These are phyloP conservation scores for Dione vanillae DNA, from an alignment of 2,888 invertebrate genomes.

Conservation along the genomic window DNA sequence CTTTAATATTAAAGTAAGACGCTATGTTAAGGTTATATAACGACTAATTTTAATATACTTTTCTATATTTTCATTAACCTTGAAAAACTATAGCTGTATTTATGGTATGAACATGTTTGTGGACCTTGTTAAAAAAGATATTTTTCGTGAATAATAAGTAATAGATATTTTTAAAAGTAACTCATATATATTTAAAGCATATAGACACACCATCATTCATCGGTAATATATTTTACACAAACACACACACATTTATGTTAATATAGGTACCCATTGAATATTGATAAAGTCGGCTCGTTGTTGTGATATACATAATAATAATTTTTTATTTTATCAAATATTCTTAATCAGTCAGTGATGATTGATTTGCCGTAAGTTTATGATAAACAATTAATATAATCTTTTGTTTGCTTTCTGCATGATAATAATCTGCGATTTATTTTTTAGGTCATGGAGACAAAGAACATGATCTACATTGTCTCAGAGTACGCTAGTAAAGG, in stretches of 20 bases:
- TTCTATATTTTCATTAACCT: too few species aligned
- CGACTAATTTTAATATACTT: too few species aligned
- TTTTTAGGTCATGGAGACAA: constrained; percentile 97
- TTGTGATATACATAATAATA: too few species aligned
- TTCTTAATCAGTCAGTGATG: not conserved
- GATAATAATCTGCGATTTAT: not conserved
- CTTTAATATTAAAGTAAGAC: not conserved
- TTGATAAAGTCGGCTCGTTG: constrained; percentile 2
- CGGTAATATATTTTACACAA: too few species aligned
- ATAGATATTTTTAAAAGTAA: too few species aligned
- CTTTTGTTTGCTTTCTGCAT: constrained; percentile 3
- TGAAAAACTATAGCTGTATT: too few species aligned
- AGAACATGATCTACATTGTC: constrained; percentile 98
- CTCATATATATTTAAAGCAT: too few species aligned
- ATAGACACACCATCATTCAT: too few species aligned
- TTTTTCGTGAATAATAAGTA: too few species aligned
- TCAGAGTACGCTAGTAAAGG: constrained; percentile 99
- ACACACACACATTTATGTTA: not conserved
- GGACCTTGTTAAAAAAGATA: too few species aligned
- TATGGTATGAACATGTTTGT: too few species aligned
- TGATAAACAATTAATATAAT: not conserved
- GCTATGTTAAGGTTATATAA: not conserved
- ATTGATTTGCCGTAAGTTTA: not conserved
- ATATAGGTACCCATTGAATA: not conserved
- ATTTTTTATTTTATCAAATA: not conserved